Conservation (phyloP, 1,140 invertebrate species). For the Cydia splendana region DNA sequence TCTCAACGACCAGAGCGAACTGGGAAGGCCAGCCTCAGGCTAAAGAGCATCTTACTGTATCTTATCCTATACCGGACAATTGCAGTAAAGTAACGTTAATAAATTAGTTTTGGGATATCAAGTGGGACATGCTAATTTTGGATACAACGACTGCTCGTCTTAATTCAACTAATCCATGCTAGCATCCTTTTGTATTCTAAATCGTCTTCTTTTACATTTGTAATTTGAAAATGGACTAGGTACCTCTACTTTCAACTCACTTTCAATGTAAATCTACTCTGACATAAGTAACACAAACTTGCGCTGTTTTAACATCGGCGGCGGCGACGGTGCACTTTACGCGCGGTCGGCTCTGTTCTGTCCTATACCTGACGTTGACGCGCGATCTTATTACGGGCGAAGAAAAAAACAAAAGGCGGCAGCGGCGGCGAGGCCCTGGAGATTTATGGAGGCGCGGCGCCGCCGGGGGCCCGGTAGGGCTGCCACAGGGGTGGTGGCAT, state of each 20-base stretch:
- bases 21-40: no score
- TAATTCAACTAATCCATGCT: no score
- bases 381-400: slow-evolving; percentile 72
- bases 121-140: no score
- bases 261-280: neutral
- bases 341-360: slow-evolving; percentile 46
- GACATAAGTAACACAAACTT: neutral
- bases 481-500: neutral
- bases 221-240: neutral
- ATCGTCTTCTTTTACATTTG: neutral
- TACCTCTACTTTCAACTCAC: neutral
- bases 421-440: slow-evolving; percentile 55
- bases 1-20: no score
- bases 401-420: slow-evolving; percentile 71
- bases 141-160: no score
- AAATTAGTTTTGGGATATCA: no score
- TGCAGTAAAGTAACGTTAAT: no score
- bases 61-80: no score
- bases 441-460: slow-evolving; percentile 74
- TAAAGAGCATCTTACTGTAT: no score
- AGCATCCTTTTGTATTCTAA: no score
- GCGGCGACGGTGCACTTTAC: slow-evolving; percentile 47
- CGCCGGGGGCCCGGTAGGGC: slow-evolving; percentile 51
- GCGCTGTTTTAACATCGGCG: slow-evolving; percentile 9
- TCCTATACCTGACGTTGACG: slow-evolving; percentile 69